Base-by-base conservation (phyloP, 2,797 vertebrate species). In the Fistularia tabacaria region DNA sequence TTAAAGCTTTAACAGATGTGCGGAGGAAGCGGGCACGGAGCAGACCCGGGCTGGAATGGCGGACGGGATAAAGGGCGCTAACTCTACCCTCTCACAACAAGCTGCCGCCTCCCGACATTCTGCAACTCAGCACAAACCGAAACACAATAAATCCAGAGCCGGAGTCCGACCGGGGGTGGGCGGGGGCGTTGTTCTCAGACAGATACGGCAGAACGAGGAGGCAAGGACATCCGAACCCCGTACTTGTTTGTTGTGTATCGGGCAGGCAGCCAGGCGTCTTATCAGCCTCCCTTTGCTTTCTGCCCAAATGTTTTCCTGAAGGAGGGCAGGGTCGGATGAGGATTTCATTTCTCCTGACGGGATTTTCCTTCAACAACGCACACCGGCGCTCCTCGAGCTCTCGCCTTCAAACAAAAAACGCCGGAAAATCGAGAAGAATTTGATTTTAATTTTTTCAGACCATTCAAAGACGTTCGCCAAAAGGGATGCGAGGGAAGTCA, bases 1-100 rank as follows among this genome's bases (percentile, higher is more conserved):
- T 76, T 74, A 83, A 86, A 88, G 80, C 83, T 85, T 70, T 87
- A 74, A 71, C 86, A 88, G 87, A 89, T 88, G 90, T 86, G 82
- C 59, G 64, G 67, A 65, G 70, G 80, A 70, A 80, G 70, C 78
- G 80, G 81, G 84, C 71, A 76, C 55, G 74, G 62, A 69, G 68
- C 61, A 66, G 68, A 58, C 56, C 57, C 56, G 57, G 65, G 63
- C 48, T 13, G 53, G 69, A 62, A 64, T 42, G 62, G 72, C 80
- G 84, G 68, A 74, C 62, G 77, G 67, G 66, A 81, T 36, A n/a
- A 65, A 68, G 72, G 60, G 74, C 72, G 75, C 71, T 78, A 77
- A 87, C 81, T 77, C 69, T 61, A 62, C 51, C 74, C 82, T 81
- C 83, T 70, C 81, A 65, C 71, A 61, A 64, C 53, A 46, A 60